A percentile compares a stretch with the other conserved stretches of the same genome.
These are phyloP conservation scores for Tachina lurida DNA, from an alignment of 2,888 invertebrate genomes.

Conservation along the genomic window DNA sequence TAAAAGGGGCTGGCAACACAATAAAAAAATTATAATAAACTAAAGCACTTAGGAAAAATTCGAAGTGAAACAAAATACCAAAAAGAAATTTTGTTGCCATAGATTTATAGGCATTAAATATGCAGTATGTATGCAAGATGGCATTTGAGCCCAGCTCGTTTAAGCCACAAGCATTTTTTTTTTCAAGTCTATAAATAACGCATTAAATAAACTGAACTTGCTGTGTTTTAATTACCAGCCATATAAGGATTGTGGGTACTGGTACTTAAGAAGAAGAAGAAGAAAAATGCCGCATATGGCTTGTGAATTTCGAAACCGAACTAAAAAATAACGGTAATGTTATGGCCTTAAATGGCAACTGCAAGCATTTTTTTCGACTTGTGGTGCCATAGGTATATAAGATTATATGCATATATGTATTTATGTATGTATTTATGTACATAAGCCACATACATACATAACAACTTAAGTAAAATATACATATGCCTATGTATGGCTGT, in stretches of 20 bases:
- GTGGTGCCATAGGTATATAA: not conserved
- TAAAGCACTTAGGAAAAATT: slow-evolving; percentile 13
- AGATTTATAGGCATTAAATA: slow-evolving; percentile 42
- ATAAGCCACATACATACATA: slow-evolving; percentile 24
- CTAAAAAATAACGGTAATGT: slow-evolving; percentile 58
- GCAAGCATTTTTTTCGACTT: not conserved
- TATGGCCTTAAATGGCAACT: slow-evolving; percentile 46
- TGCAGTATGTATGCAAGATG: slow-evolving; percentile 40
- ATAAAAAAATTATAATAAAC: slow-evolving; percentile 7
- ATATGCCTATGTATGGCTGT: not conserved
- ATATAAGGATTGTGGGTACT: slow-evolving; percentile 45
- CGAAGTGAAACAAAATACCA: slow-evolving; percentile 28
- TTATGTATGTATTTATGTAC: not conserved
- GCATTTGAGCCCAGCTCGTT: slow-evolving; percentile 57
- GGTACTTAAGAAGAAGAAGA: slow-evolving; percentile 13
- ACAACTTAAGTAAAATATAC: not conserved
- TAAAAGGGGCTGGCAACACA: slow-evolving; percentile 24
- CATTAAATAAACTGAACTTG: slow-evolving; percentile 28
- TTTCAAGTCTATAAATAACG: slow-evolving; percentile 41
- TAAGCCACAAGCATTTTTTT: slow-evolving; percentile 45
- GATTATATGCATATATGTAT: not conserved
- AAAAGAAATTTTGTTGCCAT: slow-evolving; percentile 61
- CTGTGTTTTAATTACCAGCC: slow-evolving; percentile 67
- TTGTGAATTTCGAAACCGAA: slow-evolving; percentile 44
- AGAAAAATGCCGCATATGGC: not conserved